Evolutionary conservation across 2,888 invertebrate genomes (phyloP).

Genomic region (Clusia tigrina): DNA sequence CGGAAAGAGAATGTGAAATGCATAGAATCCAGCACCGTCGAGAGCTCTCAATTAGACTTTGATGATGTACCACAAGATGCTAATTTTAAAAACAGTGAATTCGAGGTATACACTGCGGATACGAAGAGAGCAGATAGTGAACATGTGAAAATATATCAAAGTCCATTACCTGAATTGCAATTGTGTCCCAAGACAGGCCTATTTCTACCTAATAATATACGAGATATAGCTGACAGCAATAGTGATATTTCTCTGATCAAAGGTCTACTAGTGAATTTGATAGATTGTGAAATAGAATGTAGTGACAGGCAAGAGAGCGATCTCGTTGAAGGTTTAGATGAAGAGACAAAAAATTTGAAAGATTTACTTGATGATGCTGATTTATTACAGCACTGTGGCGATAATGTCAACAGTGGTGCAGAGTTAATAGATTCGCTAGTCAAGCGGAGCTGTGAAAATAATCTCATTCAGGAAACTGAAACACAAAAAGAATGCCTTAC

Average conservation of each 20-base stretch:
- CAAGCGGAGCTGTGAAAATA: slow-evolving; percentile 71
- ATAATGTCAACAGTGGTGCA: slow-evolving; percentile 63
- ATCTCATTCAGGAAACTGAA: slow-evolving; percentile 63
- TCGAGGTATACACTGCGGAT: not conserved
- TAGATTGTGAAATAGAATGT: slow-evolving; percentile 15
- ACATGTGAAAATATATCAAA: slow-evolving; percentile 41
- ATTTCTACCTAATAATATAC: slow-evolving; percentile 46
- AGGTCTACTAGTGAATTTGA: slow-evolving; percentile 21
- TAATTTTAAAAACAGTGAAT: too few relatives aligned
- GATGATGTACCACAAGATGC: too few relatives aligned
- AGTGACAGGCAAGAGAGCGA: not conserved
- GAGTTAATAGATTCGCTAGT: slow-evolving; percentile 70
- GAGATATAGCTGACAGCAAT: not conserved
- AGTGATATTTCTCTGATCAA: slow-evolving; percentile 19
- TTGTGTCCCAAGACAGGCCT: slow-evolving; percentile 60
- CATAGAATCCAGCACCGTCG: too few relatives aligned
- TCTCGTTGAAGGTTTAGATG: slow-evolving; percentile 44
- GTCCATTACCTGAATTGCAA: slow-evolving; percentile 48
- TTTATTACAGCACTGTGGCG: slow-evolving; percentile 57
- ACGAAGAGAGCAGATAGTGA: not conserved
- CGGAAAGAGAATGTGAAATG: too few relatives aligned
- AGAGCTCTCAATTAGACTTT: too few relatives aligned
- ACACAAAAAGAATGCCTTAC: slow-evolving; percentile 19
- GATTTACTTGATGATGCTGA: slow-evolving; percentile 62
- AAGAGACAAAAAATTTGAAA: slow-evolving; percentile 60